These are phyloP conservation scores for Scotopteryx bipunctaria DNA, from an alignment of 2,888 invertebrate species.

Conservation along the genomic window DNA sequence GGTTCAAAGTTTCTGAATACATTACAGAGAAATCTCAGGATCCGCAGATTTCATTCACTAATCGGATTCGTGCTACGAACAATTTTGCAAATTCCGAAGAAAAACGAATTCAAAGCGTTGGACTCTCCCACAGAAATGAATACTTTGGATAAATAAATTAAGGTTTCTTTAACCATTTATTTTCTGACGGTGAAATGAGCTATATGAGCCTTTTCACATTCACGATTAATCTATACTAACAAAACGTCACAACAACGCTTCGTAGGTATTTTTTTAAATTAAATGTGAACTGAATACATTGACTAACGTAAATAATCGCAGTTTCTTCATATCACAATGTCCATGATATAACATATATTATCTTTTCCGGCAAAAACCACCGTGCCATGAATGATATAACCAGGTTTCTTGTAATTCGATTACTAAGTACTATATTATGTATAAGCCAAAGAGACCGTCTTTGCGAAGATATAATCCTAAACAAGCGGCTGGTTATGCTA, in stretches of 20 bases:
- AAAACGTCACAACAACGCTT: no score
- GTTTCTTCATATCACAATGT: no score
- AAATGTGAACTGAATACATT: no score
- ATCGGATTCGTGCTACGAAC: slow-evolving; percentile 59
- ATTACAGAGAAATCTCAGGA: slow-evolving; percentile 53
- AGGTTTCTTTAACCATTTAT: slow-evolving; percentile 37
- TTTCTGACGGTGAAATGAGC: neutral
- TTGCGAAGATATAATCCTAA: neutral
- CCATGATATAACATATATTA: no score
- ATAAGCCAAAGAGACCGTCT: no score
- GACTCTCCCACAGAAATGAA: slow-evolving; percentile 56
- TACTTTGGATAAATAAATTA: slow-evolving; percentile 57
- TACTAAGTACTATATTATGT: no score
- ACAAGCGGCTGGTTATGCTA: neutral
- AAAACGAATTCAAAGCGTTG: slow-evolving; percentile 50
- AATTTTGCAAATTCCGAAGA: slow-evolving; percentile 57
- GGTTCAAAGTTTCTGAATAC: slow-evolving; percentile 55
- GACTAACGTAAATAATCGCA: no score
- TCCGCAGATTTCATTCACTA: slow-evolving; percentile 60
- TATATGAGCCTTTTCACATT: neutral
- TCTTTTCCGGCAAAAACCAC: no score
- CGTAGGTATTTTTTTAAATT: no score
- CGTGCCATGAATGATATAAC: no score
- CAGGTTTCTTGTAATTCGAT: no score
- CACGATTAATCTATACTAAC: no score